Percentiles rank a stretch among this genome's conserved stretches.
phyloP scores from a whole-genome alignment of 37 sponge, comb jelly and placozoan species.

The Bolinopsis microptera region DNA sequence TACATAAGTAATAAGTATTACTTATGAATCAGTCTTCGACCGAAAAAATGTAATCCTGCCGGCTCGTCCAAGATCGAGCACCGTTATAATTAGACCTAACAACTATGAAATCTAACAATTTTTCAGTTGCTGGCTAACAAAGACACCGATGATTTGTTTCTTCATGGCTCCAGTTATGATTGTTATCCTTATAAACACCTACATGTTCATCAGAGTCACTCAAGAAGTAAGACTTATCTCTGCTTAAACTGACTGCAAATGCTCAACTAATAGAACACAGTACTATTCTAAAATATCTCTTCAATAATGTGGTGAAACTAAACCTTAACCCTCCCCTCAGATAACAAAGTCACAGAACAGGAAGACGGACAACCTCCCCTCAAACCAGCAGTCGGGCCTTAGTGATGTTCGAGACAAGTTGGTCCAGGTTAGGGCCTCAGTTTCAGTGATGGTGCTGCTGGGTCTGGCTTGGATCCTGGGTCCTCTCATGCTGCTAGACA shows the following conservation, averaged over 20 bases:
- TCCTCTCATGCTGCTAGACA: constrained; percentile 17
- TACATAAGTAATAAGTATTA: too few species aligned
- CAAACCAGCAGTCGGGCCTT: neutral
- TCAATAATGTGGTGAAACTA: too few species aligned
- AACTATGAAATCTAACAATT: neutral
- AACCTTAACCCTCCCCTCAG: too few species aligned
- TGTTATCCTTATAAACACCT: constrained; percentile 22
- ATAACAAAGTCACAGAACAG: constrained; percentile 50
- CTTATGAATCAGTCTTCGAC: too few species aligned
- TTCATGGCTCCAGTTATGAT: constrained; percentile 32
- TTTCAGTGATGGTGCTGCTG: constrained; percentile 62
- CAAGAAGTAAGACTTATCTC: constrained; percentile 13
- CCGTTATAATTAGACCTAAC: neutral
- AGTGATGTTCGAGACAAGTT: neutral
- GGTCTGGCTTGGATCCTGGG: constrained; percentile 41
- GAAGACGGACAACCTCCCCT: constrained; percentile 12
- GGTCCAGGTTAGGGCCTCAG: constrained; percentile 23
- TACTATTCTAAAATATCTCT: too few species aligned
- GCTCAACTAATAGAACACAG: too few species aligned
- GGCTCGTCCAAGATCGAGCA: neutral
- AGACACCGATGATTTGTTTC: constrained; percentile 48
- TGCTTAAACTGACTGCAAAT: too few species aligned
- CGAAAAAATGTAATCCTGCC: too few species aligned
- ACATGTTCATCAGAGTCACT: constrained; percentile 34
- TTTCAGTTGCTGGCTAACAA: constrained; percentile 54